phyloP scores from a whole-genome alignment of 2,888 invertebrate species.

The Dolichopus griseipennis region DNA sequence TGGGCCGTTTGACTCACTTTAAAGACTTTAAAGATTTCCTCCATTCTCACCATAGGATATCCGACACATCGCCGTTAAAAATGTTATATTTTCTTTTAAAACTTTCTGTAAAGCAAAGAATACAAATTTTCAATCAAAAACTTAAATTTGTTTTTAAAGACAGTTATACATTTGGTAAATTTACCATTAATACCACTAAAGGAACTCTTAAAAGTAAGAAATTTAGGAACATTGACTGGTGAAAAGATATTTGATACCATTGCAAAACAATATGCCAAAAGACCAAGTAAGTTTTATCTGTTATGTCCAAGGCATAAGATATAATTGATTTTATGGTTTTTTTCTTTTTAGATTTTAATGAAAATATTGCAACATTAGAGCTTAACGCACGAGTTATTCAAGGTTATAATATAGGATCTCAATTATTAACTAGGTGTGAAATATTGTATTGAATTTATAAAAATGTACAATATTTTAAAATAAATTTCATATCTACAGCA shows the following conservation, averaged over 20 bases:
- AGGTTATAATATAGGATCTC: constrained; percentile 83
- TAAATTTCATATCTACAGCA: too few species aligned
- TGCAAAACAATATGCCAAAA: constrained; percentile 71
- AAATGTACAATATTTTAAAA: too few species aligned
- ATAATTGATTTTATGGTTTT: constrained; percentile 24
- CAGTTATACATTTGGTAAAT: constrained; percentile 59
- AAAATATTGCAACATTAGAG: constrained; percentile 79
- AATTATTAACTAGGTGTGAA: constrained; percentile 67
- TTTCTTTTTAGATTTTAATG: constrained; percentile 60
- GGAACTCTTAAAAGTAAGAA: constrained; percentile 79
- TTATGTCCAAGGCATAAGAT: too few species aligned
- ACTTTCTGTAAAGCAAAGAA: too few species aligned
- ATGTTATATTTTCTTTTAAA: too few species aligned
- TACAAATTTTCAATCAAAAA: too few species aligned
- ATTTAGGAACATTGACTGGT: constrained; percentile 74
- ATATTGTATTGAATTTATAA: too few species aligned
- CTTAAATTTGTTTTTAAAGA: constrained; percentile 39
- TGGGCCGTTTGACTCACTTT: too few species aligned
- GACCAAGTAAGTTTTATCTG: too few species aligned
- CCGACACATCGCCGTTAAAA: too few species aligned
- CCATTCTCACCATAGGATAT: too few species aligned
- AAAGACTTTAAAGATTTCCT: too few species aligned
- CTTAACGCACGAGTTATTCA: constrained; percentile 78
- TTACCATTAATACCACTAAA: constrained; percentile 80
- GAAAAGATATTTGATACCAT: constrained; percentile 93